phyloP scores from a whole-genome alignment of 2,888 invertebrate species.

The Brachypterus glaber region DNA sequence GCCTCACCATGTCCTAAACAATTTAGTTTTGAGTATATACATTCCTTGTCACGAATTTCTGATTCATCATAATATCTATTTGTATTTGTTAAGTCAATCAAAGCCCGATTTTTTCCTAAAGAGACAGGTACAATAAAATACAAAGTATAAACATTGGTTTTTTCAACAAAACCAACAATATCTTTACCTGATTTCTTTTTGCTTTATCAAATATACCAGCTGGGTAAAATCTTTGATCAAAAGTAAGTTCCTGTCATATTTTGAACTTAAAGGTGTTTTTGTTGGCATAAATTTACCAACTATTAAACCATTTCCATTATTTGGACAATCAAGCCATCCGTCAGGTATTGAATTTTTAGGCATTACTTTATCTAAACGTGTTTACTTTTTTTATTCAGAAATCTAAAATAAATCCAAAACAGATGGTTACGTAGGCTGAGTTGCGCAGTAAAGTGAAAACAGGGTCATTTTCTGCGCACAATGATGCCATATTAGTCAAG shows the following conservation, averaged over 20 bases:
- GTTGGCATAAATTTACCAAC: background rate
- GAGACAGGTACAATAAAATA: background rate
- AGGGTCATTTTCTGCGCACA: too few species aligned
- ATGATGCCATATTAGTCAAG: too few species aligned
- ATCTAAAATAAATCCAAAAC: too few species aligned
- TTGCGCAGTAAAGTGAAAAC: too few species aligned
- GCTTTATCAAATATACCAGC: background rate
- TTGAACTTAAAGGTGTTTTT: conserved; percentile 2
- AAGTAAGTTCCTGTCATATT: background rate
- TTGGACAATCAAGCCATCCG: conserved; percentile 1
- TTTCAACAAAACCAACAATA: background rate
- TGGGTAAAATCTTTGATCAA: background rate
- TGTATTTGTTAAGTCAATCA: conserved; percentile 2
- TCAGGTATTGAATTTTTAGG: background rate
- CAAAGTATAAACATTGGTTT: background rate
- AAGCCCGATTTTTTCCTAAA: background rate
- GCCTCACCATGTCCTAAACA: background rate
- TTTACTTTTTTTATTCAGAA: too few species aligned
- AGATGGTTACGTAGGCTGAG: too few species aligned
- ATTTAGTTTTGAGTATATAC: background rate
- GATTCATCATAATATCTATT: background rate
- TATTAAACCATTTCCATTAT: background rate
- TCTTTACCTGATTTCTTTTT: background rate
- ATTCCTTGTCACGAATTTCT: background rate
- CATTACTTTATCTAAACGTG: too few species aligned